These are phyloP conservation scores for Drosophila meridionalis DNA, from an alignment of 2,888 invertebrate species.

Conservation along the genomic window DNA sequence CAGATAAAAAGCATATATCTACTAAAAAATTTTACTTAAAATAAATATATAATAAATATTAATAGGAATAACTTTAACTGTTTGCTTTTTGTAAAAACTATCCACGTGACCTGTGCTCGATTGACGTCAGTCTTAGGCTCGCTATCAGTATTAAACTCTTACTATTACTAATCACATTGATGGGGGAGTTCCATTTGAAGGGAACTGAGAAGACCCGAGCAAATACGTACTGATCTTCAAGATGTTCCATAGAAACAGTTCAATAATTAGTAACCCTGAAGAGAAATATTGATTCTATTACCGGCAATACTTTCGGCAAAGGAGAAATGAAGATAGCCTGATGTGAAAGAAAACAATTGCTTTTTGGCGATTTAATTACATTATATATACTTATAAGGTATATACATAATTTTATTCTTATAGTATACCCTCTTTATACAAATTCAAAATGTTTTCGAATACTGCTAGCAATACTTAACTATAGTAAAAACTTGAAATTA, in stretches of 20 bases:
- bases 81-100: not conserved
- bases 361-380: slow-evolving; percentile 47
- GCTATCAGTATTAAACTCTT: too few species aligned
- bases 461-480: slow-evolving; percentile 30
- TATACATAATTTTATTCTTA: slow-evolving; percentile 54
- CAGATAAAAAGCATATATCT: not conserved
- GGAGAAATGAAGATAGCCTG: not conserved
- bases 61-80: not conserved
- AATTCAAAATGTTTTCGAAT: slow-evolving; percentile 47
- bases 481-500: slow-evolving; percentile 22
- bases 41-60: slow-evolving; percentile 24
- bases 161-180: too few species aligned
- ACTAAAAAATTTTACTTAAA: slow-evolving; percentile 17
- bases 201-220: not conserved
- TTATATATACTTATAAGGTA: slow-evolving; percentile 47
- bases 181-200: not conserved
- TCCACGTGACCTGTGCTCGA: not conserved
- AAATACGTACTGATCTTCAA: not conserved
- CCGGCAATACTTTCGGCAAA: not conserved
- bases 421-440: slow-evolving; percentile 47
- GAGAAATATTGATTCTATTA: not conserved
- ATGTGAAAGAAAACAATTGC: not conserved
- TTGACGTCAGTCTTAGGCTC: not conserved
- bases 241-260: not conserved
- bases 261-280: not conserved